Conservation (phyloP, 2,888 invertebrate genomes). For the Scaptomyza polygonia region DNA sequence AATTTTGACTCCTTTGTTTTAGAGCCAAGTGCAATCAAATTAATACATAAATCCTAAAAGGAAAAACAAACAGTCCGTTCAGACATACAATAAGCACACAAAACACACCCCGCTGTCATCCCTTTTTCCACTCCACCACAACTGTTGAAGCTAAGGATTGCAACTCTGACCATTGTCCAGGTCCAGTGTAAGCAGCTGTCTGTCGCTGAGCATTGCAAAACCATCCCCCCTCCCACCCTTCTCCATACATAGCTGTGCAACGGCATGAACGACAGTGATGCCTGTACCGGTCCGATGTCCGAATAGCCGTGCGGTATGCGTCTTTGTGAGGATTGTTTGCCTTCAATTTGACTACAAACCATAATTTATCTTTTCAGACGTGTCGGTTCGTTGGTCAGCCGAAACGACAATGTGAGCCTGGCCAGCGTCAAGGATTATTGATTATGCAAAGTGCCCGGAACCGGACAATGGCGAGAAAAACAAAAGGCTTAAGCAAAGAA, state of each 20-base stretch:
- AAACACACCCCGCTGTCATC: slow-evolving; percentile 6
- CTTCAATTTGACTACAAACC: slow-evolving; percentile 84
- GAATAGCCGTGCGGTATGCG: slow-evolving; percentile 23
- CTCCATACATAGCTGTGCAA: slow-evolving; percentile 28
- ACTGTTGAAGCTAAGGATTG: slow-evolving; percentile 14
- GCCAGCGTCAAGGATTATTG: slow-evolving; percentile 83
- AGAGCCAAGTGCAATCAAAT: slow-evolving; percentile 58
- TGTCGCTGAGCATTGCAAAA: slow-evolving; percentile 17
- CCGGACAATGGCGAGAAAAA: slow-evolving; percentile 71
- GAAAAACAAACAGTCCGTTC: slow-evolving; percentile 57
- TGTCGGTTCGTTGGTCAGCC: slow-evolving; percentile 79
- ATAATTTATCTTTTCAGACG: slow-evolving; percentile 83
- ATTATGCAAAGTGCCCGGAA: slow-evolving; percentile 82
- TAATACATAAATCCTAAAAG: slow-evolving; percentile 58
- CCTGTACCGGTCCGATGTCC: slow-evolving; percentile 30
- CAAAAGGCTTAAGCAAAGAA: slow-evolving; percentile 79
- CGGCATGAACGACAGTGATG: slow-evolving; percentile 26
- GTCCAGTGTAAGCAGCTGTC: slow-evolving; percentile 49
- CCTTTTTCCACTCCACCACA: neutral
- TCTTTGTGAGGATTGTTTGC: slow-evolving; percentile 76
- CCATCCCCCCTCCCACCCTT: slow-evolving; percentile 34
- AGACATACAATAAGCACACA: slow-evolving; percentile 22
- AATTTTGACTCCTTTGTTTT: slow-evolving; percentile 4
- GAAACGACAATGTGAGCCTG: slow-evolving; percentile 71
- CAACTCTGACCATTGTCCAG: slow-evolving; percentile 48